Evolutionary conservation across 2,888 invertebrate species (phyloP), one percentile per base, ranked within the genome.

Genomic region (Acanthosoma haemorrhoidale): DNA sequence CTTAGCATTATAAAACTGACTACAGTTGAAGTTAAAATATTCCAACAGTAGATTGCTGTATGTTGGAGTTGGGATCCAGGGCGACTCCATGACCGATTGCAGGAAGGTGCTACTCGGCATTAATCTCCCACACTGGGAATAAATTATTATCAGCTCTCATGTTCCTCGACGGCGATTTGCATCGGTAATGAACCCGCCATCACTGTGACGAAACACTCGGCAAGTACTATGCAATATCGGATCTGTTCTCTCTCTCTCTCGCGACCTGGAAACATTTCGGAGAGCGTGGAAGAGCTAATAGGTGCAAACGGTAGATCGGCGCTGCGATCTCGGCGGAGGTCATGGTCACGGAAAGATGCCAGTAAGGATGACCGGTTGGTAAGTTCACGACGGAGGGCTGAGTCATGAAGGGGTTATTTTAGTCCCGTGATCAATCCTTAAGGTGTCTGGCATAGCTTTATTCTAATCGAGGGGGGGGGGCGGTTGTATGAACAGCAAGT

Each of bases 71-170:
- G 5, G 6, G 25, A 51, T n/a, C 11, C 51, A 13, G 51, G 51
- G 5, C 51, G 51, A 5, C 29, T 25, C 5, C 25, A 2, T 51
- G 21, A n/a, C n/a, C n/a, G n/a, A n/a, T n/a, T n/a, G n/a, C n/a
- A n/a, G n/a, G n/a, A n/a, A 51, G 18, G 51, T 51, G 29, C 21
- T 25, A 25, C 29, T 21, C n/a, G 29, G 21, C 21, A 51, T 51
- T 25, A 25, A 51, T 51, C 51, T 51, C 51, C 51, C 25, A 51
- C 51, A 51, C 29, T 6, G 51, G 8, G n/a, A 25, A 51, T 51
- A 51, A 51, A 51, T 51, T 51, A 51, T n/a, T 51, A 51, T 51
- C 51, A 25, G 29, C 51, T 25, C n/a, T n/a, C n/a, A n/a, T 51
- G 29, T n/a, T 25, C 51, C 51, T 51, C 51, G 29, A 13, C 18